These are phyloP conservation scores for Gadopsis marmoratus DNA, from an alignment of 2,797 vertebrate species.

Conservation along the genomic window DNA sequence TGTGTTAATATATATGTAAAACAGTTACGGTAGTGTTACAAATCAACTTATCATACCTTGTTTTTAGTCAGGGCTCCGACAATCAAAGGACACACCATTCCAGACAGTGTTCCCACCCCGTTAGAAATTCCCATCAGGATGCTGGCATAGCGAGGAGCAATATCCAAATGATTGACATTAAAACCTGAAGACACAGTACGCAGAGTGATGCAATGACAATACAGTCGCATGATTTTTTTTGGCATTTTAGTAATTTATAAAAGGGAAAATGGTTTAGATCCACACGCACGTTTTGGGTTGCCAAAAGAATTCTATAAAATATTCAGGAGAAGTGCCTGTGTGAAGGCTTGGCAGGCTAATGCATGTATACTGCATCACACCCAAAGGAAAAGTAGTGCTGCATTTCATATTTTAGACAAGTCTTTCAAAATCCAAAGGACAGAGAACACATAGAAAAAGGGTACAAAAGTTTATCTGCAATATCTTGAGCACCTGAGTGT, in stretches of 20 bases:
- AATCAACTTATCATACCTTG: constrained; percentile 86
- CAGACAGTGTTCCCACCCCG: constrained; percentile 95
- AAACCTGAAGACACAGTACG: constrained; percentile 87
- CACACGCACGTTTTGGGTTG: constrained; percentile 6
- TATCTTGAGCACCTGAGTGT: background rate
- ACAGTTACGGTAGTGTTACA: background rate
- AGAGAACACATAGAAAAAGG: background rate
- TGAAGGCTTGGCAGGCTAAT: constrained; percentile 12
- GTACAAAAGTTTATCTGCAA: background rate
- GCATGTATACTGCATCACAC: constrained; percentile 32
- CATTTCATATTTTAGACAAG: background rate
- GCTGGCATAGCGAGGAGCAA: constrained; percentile 97
- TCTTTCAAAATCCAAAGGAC: constrained; percentile 14
- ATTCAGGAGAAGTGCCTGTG: constrained; percentile 36
- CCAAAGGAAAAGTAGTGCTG: constrained; percentile 8
- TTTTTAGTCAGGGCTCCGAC: constrained; percentile 96
- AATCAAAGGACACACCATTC: constrained; percentile 98
- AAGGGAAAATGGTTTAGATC: constrained; percentile 13
- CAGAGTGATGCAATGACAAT: background rate
- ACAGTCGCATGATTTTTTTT: background rate
- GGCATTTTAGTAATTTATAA: background rate
- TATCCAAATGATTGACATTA: constrained; percentile 98
- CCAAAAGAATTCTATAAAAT: constrained; percentile 46
- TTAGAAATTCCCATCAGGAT: constrained; percentile 99
- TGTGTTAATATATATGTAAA: background rate